Conservation (phyloP, 2,113 vertebrate species). For the Triplophysa dalaica region DNA sequence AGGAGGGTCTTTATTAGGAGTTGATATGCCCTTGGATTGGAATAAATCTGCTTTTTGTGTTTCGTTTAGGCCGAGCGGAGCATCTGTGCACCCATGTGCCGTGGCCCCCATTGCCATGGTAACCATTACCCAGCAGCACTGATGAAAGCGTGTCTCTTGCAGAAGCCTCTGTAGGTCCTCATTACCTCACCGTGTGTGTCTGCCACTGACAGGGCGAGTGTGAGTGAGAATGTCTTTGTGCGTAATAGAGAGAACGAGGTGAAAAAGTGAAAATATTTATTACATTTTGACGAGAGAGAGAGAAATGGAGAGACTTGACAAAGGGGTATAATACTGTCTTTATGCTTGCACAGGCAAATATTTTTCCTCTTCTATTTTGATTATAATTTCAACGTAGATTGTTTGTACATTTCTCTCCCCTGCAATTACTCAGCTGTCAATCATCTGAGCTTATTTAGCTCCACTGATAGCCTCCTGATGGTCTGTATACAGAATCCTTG, state of each 20-base stretch:
- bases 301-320: not conserved
- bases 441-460: conserved; percentile 7
- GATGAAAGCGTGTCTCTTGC: conserved; percentile 72
- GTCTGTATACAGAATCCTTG: conserved; percentile 2
- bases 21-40: conserved; percentile 38
- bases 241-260: conserved; percentile 15
- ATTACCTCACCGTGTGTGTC: conserved; percentile 74
- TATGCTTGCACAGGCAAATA: not conserved
- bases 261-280: conserved; percentile 22
- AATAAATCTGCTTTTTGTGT: conserved; percentile 44
- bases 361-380: not conserved
- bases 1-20: conserved; percentile 1
- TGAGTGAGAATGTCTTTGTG: conserved; percentile 22
- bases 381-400: not conserved
- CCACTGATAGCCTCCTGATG: not conserved
- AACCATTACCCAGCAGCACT: conserved; percentile 68
- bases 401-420: not conserved
- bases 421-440: conserved; percentile 3
- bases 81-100: conserved; percentile 52
- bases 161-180: conserved; percentile 66
- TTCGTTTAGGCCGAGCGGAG: conserved; percentile 35
- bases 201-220: conserved; percentile 47
- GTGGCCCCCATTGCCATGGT: conserved; percentile 73
- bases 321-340: not conserved
- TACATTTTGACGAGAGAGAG: not conserved